Conservation (phyloP, 2,113 vertebrate species). For the Malurus alboscapulatus region DNA sequence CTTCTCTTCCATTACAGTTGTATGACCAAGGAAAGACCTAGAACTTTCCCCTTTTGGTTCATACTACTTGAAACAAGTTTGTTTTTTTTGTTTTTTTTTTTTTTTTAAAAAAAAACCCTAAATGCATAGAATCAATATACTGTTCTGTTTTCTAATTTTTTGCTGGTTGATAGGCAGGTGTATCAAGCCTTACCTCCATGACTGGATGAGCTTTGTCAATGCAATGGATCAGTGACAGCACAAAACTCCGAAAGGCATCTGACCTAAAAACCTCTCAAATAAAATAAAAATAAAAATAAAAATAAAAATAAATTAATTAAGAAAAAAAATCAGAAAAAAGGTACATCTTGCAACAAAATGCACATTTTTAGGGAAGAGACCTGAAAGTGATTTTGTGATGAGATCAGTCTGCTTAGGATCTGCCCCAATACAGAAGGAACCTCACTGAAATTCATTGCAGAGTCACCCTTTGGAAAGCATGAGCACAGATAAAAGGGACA, state of each 20-base stretch:
- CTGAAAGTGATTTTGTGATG: neutral
- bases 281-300: no score
- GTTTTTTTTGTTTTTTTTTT: neutral
- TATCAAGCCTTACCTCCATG: neutral
- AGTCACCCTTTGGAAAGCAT: neutral
- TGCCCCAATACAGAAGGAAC: no score
- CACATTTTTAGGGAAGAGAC: neutral
- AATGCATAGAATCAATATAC: neutral
- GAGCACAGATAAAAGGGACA: neutral
- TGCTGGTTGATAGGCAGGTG: neutral
- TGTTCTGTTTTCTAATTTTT: neutral
- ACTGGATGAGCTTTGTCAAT: neutral
- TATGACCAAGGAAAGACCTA: neutral
- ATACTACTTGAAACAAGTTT: neutral
- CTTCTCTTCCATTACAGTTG: neutral
- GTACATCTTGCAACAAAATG: neutral
- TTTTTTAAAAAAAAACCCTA: neutral
- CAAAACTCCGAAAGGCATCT: neutral
- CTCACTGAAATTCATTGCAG: no score
- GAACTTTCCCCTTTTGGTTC: constrained; percentile 23
- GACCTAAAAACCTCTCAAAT: neutral
- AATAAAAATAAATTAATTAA: no score
- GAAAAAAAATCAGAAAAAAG: neutral
- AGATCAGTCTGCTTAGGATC: neutral
- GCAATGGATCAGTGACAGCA: neutral